These are phyloP conservation scores for Chondrosia reniformis DNA, from an alignment of 37 sponge, comb jelly and placozoan species.

Conservation along the genomic window DNA sequence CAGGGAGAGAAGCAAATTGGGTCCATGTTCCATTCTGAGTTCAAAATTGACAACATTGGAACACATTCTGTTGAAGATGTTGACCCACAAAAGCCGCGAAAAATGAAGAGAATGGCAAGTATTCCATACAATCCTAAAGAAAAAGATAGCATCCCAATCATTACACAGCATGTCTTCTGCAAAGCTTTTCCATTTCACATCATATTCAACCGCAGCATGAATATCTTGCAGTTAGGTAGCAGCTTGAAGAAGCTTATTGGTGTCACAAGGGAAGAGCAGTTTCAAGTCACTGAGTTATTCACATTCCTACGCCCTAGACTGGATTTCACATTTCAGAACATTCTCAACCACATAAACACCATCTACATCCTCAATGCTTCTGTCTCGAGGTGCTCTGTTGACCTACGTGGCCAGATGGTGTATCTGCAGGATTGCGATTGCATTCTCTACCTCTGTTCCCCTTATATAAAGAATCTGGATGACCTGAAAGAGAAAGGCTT, in stretches of 20 bases:
- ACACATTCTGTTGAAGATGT: neutral
- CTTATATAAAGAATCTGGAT: slow-evolving; percentile 64
- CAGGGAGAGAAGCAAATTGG: slow-evolving; percentile 1
- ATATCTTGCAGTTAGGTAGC: slow-evolving; percentile 59
- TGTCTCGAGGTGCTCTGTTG: neutral
- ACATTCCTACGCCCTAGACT: slow-evolving; percentile 58
- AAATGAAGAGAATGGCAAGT: neutral
- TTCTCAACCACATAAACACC: slow-evolving; percentile 80
- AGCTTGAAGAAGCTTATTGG: slow-evolving; percentile 42
- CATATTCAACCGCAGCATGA: slow-evolving; percentile 57
- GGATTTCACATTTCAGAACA: slow-evolving; percentile 50
- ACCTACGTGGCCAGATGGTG: slow-evolving; percentile 85
- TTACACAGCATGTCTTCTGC: slow-evolving; percentile 55
- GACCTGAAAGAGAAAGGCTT: slow-evolving; percentile 72
- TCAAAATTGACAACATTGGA: slow-evolving; percentile 37
- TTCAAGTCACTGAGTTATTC: slow-evolving; percentile 35
- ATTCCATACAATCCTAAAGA: neutral
- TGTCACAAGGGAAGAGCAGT: neutral
- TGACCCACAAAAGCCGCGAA: neutral
- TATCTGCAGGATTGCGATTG: slow-evolving; percentile 47
- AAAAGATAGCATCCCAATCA: slow-evolving; percentile 23
- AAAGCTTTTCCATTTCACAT: slow-evolving; percentile 83
- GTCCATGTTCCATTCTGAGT: slow-evolving; percentile 43
- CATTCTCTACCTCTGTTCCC: slow-evolving; percentile 88
- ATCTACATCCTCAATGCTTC: slow-evolving; percentile 54